A percentile compares a stretch with the other conserved stretches of the same genome.
Conservation (phyloP, 2,888 invertebrate species). For the Caenorhabditis uteleia region DNA sequence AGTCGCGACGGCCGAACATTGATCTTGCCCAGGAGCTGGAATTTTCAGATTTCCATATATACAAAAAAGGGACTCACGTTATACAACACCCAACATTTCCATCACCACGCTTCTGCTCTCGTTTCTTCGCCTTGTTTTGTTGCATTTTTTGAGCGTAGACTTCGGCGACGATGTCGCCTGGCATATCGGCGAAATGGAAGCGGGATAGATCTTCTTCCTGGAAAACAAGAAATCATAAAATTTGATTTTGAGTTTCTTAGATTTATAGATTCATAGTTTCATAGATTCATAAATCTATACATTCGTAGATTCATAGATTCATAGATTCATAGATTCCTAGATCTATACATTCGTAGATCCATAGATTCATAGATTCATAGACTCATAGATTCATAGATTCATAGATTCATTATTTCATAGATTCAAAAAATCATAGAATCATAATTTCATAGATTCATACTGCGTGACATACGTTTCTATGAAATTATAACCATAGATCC, state of each 20-base stretch:
- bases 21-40: conserved; percentile 21
- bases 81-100: conserved; percentile 27
- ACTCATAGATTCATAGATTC: too few relatives aligned
- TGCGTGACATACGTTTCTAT: too few relatives aligned
- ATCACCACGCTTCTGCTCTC: neutral
- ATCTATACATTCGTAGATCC: too few relatives aligned
- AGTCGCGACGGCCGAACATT: conserved; percentile 14
- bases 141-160: conserved; percentile 51
- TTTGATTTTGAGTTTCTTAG: neutral
- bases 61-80: conserved; percentile 10
- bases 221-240: conserved; percentile 4
- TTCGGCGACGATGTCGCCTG: conserved; percentile 57
- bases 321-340: too few relatives aligned
- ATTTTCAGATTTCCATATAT: neutral
- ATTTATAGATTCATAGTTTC: too few relatives aligned
- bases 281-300: too few relatives aligned
- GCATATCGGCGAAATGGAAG: conserved; percentile 48
- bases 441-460: too few relatives aligned
- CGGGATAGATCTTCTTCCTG: conserved; percentile 51
- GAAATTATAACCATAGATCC: too few relatives aligned
- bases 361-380: too few relatives aligned
- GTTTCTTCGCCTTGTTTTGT: conserved; percentile 16
- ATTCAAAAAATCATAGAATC: too few relatives aligned
- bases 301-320: too few relatives aligned
- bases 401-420: too few relatives aligned